Conservation (phyloP, 2,797 vertebrate species). For the Orientallactaga sibirica region DNA sequence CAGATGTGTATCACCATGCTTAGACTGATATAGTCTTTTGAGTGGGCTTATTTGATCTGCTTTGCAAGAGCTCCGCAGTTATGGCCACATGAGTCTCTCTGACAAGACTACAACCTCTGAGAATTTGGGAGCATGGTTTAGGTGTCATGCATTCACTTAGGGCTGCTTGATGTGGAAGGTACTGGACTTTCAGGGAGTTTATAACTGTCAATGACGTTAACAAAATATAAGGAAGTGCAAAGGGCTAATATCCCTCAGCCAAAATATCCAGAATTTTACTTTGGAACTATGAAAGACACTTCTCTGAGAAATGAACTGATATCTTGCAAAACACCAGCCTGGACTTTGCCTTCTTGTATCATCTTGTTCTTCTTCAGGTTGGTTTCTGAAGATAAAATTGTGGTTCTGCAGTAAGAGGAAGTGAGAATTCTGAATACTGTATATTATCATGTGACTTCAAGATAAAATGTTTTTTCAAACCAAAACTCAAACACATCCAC, state of each 20-base stretch:
- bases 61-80: not conserved
- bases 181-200: slow-evolving; percentile 61
- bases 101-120: not conserved
- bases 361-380: not conserved
- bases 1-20: not conserved
- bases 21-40: not conserved
- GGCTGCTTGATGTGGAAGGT: not conserved
- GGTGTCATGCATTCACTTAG: not conserved
- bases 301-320: slow-evolving; percentile 12
- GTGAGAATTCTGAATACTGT: slow-evolving; percentile 51
- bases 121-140: not conserved
- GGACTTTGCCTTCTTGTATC: not conserved
- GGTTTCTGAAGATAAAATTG: not conserved
- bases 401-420: slow-evolving; percentile 64
- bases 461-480: slow-evolving; percentile 66
- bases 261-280: slow-evolving; percentile 55
- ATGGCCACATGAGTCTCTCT: not conserved
- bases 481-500: slow-evolving; percentile 45
- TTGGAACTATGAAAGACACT: slow-evolving; percentile 24
- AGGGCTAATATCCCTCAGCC: not conserved
- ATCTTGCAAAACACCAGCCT: slow-evolving; percentile 32
- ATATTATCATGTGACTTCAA: slow-evolving; percentile 57
- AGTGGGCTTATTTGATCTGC: not conserved
- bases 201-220: not conserved
- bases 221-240: slow-evolving; percentile 52